Evolutionary conservation across 2,113 vertebrate genomes (phyloP).

Genomic region (Leptobrachium leishanense): DNA sequence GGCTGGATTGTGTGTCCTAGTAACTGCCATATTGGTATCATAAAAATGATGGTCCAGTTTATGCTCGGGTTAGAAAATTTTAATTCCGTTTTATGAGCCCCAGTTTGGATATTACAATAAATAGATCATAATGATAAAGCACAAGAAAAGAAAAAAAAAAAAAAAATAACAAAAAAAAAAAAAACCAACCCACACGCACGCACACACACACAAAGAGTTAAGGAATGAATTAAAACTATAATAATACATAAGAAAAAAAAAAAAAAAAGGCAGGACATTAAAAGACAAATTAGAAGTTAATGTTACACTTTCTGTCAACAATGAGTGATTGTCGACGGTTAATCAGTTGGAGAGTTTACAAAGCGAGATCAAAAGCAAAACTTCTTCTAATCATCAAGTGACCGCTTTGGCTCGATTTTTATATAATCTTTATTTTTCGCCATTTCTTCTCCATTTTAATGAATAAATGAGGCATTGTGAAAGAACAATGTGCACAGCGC

Average conservation of each 20-base stretch:
- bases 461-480: too few relatives aligned
- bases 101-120: conserved; percentile 68
- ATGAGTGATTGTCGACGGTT: background rate
- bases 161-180: background rate
- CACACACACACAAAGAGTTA: conserved; percentile 32
- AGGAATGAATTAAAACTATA: conserved; percentile 28
- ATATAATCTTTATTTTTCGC: too few relatives aligned
- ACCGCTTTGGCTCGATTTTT: background rate
- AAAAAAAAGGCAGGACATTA: background rate
- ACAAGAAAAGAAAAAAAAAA: background rate
- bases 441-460: too few relatives aligned
- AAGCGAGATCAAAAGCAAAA: background rate
- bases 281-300: background rate
- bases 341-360: background rate
- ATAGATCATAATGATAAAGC: conserved; percentile 43
- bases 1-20: conserved; percentile 76
- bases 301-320: conserved; percentile 10
- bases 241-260: conserved; percentile 21
- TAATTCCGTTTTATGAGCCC: conserved; percentile 69
- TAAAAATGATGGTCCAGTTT: conserved; percentile 78
- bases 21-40: conserved; percentile 71
- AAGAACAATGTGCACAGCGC: too few relatives aligned
- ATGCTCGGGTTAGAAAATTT: conserved; percentile 65
- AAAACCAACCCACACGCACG: background rate
- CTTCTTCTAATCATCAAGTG: background rate